Conservation (phyloP, 2,113 vertebrate genomes). For the Corapipo altera region DNA sequence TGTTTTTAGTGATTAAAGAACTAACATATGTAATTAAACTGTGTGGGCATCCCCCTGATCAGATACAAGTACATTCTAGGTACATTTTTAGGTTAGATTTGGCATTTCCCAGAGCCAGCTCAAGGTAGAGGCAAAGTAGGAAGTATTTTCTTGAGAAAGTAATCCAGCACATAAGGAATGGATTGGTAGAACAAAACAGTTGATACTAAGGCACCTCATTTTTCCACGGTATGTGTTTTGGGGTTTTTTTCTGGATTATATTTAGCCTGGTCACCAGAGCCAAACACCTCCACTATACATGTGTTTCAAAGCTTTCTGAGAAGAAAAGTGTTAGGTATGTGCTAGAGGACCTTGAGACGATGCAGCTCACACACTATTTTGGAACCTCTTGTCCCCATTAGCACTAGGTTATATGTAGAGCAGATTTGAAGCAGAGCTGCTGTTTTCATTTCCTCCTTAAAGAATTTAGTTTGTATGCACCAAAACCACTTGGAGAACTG, state of each 20-base stretch:
- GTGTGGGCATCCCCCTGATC: background rate
- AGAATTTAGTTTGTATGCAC: background rate
- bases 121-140: background rate
- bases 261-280: background rate
- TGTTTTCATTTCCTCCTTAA: slow-evolving; percentile 20
- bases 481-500: background rate
- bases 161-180: background rate
- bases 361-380: background rate
- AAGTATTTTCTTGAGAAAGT: background rate
- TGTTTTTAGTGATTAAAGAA: background rate
- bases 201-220: background rate
- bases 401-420: background rate
- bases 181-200: background rate
- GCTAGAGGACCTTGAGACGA: background rate
- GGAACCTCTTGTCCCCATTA: slow-evolving; percentile 19
- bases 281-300: background rate
- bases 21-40: background rate
- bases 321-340: slow-evolving; percentile 19
- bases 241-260: background rate
- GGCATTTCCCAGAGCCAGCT: background rate
- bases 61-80: background rate
- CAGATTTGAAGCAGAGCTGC: background rate
- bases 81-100: background rate
- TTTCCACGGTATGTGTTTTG: background rate
- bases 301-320: slow-evolving; percentile 5